These are phyloP conservation scores for Amphiprion percula DNA, from an alignment of 2,113 vertebrate genomes.

Conservation along the genomic window DNA sequence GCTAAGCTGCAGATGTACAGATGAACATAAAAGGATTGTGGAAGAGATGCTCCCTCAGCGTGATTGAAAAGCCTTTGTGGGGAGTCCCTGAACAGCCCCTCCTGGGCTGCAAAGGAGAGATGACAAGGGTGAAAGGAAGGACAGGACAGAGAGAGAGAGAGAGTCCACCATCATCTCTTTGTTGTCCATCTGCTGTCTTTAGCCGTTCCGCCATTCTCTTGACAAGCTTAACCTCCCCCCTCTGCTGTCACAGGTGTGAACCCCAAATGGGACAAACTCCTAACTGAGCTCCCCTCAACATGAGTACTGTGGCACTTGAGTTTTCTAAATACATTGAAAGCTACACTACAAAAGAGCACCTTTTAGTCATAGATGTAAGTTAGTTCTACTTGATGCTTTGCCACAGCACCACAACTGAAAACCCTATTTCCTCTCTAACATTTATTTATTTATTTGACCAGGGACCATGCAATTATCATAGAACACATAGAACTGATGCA, in stretches of 20 bases:
- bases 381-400: too few species aligned
- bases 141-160: constrained; percentile 47
- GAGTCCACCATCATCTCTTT: constrained; percentile 68
- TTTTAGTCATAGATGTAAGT: not conserved
- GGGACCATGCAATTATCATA: too few species aligned
- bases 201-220: constrained; percentile 47
- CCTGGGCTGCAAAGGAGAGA: constrained; percentile 50
- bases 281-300: constrained; percentile 9
- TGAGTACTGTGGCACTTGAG: constrained; percentile 19
- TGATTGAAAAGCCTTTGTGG: constrained; percentile 67
- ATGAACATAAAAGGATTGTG: constrained; percentile 52
- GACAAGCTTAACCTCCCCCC: constrained; percentile 51
- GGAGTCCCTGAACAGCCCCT: constrained; percentile 44
- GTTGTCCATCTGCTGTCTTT: constrained; percentile 80
- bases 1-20: constrained; percentile 64
- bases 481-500: too few species aligned
- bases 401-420: constrained; percentile 4
- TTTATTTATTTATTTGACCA: too few species aligned
- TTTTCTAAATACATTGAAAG: constrained; percentile 27
- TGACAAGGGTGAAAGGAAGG: constrained; percentile 72
- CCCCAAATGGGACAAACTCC: constrained; percentile 39
- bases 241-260: constrained; percentile 64
- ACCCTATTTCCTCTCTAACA: not conserved
- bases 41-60: constrained; percentile 58
- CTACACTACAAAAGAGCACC: constrained; percentile 25